Base-by-base conservation (phyloP, 2,888 invertebrate species). In the Cryptophagus acutangulus region DNA sequence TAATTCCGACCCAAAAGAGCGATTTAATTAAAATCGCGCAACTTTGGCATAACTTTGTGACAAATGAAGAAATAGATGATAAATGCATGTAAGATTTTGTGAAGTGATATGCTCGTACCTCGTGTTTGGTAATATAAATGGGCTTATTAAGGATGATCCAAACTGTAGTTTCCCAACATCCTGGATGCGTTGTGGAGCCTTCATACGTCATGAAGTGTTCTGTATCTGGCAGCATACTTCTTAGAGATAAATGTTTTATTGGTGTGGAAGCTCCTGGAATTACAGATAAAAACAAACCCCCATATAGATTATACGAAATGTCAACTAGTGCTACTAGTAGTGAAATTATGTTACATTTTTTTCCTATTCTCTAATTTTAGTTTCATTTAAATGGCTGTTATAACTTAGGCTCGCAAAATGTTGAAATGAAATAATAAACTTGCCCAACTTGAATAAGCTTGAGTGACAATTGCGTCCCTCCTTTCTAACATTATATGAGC, bases 71-170 rank as follows among this genome's bases (percentile, higher is more conserved):
- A n/a, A n/a, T n/a, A n/a, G n/a, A n/a, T n/a, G n/a, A n/a, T n/a
- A n/a, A n/a, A n/a, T n/a, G n/a, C n/a, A n/a, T n/a, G n/a, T n/a
- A n/a, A n/a, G 26, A 26, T 26, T 26, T 26, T n/a, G 16, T 6
- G 16, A 12, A 31, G 31, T 31, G 31, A 31, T 31, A n/a, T n/a
- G n/a, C 43, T 51, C 75, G 70, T 72, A 95, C 95, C 85, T 96
- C 94, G 70, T 91, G 88, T 65, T 86, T 86, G 54, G 93, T 91
- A 66, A 97, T 90, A 77, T 94, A 95, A 66, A 96, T 90, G 48
- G 96, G 96, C 71, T 92, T 94, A 74, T 97, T 97, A 71, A 94
- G 82, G 61, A 99, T 89, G 63, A 97, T 84, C 97, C 97, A 99
- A 43, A 95, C 92, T 25, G 95, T 92, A n/a, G 96, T 96, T 73